phyloP scores from a whole-genome alignment of 92 coral and sea anemone genomes.

The Epizoanthus stellaris region DNA sequence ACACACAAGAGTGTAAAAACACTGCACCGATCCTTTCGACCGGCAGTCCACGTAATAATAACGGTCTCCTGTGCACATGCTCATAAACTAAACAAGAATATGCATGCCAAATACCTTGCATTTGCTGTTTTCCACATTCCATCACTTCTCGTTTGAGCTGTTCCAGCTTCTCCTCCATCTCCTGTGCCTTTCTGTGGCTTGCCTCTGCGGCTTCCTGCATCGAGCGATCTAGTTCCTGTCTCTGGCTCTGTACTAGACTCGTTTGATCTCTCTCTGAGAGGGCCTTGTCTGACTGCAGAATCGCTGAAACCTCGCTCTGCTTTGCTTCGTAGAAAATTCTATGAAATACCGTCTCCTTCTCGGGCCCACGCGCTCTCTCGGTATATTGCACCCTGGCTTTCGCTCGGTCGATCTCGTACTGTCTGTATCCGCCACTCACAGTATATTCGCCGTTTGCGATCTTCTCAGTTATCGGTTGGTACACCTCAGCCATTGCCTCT shows the following conservation, averaged over 20 bases:
- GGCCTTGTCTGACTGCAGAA: conserved; percentile 37
- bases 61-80: too few species aligned
- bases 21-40: too few species aligned
- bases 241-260: neutral
- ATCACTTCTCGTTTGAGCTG: neutral
- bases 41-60: too few species aligned
- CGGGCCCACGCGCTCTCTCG: conserved; percentile 22
- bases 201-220: neutral
- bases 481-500: conserved; percentile 4
- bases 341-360: conserved; percentile 32
- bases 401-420: conserved; percentile 20
- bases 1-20: too few species aligned
- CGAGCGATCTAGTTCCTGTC: neutral
- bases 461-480: conserved; percentile 10
- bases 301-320: conserved; percentile 11
- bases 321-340: conserved; percentile 10
- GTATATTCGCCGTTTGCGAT: conserved; percentile 1
- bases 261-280: conserved; percentile 2
- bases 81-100: too few species aligned
- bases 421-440: conserved; percentile 12
- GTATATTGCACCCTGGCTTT: conserved; percentile 5
- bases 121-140: neutral
- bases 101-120: neutral
- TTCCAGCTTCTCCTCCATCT: neutral
- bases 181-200: neutral